Evolutionary conservation across 2,888 invertebrate genomes (phyloP).

Genomic region (Hoplodrina ambigua): DNA sequence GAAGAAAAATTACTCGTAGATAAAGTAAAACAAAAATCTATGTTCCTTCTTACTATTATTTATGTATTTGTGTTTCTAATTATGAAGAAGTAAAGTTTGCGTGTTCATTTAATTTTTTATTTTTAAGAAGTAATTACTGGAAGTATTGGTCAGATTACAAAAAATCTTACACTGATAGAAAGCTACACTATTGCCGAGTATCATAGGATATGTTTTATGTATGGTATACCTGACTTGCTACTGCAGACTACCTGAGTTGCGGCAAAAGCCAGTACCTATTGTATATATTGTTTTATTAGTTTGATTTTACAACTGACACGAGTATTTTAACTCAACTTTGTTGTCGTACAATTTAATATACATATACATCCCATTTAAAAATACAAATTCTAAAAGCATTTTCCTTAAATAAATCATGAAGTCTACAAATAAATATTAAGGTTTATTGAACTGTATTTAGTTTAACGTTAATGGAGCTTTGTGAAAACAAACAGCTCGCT

Average conservation of each 20-base stretch:
- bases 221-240: no score
- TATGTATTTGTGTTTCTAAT: background rate
- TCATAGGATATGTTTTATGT: no score
- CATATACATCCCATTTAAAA: background rate
- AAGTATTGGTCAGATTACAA: no score
- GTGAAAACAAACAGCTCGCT: conserved; percentile 24
- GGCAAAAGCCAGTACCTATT: no score
- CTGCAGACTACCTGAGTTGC: no score
- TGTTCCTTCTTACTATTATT: background rate
- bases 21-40: background rate
- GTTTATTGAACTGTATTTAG: conserved; percentile 27
- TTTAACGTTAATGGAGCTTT: conserved; percentile 36
- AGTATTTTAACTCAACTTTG: no score
- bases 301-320: background rate
- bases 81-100: no score
- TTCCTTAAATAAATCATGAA: background rate
- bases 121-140: no score
- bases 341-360: background rate
- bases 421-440: background rate
- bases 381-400: background rate
- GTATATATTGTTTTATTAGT: background rate
- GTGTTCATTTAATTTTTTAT: no score
- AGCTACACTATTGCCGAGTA: no score
- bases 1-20: conserved; percentile 1
- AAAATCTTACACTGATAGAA: no score